Evolutionary conservation across 2,113 vertebrate species (phyloP), one percentile per base, ranked within the genome.

Genomic region (Notechis scutatus): DNA sequence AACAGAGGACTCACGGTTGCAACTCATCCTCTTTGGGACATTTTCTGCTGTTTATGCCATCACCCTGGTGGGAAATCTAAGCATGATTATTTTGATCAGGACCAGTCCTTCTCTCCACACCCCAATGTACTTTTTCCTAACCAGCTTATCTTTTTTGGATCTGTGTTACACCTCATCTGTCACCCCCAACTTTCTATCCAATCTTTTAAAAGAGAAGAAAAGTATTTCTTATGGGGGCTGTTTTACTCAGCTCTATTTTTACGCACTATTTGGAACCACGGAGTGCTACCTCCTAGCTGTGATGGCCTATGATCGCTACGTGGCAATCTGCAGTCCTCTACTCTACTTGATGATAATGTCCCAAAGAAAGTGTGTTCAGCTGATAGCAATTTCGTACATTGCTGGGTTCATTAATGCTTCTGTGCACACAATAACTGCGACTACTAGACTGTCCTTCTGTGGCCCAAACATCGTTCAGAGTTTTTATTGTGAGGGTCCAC

Each of bases 181-280:
- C 8, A 89, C 92, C 45, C 94, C 92, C 18, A 93, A 90, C 59
- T 91, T 93, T 15, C 85, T 94, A 39, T 6, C 45, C 26, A 69
- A 92, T 29, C 64, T 91, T 81, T 90, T 93, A 45, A 64, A 86
- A 4, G 55, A 90, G 21, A 92, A 42, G 29, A 92, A 81, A 29
- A 21, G 55, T 26, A 94, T 94, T 89, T 94, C 94, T 55, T 94
- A 89, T 54, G 26, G 81, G 42, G 90, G 26, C 5, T 94, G 94
- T 81, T 89, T 92, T 42, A 42, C 61, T 90, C 94, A 94, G 52
- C 5, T 93, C 47, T 93, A 90, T 9, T 85, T 94, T 86, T 93
- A 89, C 55, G 69, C 34, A 21, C 26, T 74, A 6, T 93, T 93
- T 87, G 88, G 57, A 34, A 93, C 93, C 57, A 90, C 92, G 1